Conservation (phyloP, 1,140 invertebrate species). For the Luehdorfia chinensis region DNA sequence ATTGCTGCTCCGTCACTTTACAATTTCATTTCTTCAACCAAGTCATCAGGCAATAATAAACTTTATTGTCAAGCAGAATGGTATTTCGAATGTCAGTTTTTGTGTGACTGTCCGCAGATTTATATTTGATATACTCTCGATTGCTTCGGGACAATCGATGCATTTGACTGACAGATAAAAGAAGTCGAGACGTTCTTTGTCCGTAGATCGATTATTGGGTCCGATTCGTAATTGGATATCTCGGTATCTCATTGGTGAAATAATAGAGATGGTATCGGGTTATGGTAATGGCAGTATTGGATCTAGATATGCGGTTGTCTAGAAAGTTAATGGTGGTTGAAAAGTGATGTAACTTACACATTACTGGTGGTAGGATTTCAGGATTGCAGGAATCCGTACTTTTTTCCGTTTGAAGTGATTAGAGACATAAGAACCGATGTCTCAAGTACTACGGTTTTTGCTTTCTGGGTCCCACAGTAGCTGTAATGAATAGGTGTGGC, state of each 20-base stretch:
- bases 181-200: constrained; percentile 60
- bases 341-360: constrained; percentile 1
- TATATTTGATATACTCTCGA: constrained; percentile 29
- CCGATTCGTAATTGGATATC: constrained; percentile 51
- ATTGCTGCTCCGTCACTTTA: constrained; percentile 23
- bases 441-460: too few relatives aligned
- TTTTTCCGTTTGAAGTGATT: too few relatives aligned
- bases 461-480: too few relatives aligned
- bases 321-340: constrained; percentile 7
- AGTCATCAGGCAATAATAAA: not conserved
- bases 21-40: not conserved
- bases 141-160: constrained; percentile 53
- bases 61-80: constrained; percentile 8
- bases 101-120: constrained; percentile 10
- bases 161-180: constrained; percentile 67
- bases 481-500: too few relatives aligned
- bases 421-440: too few relatives aligned
- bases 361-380: too few relatives aligned
- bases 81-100: not conserved
- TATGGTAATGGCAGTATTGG: constrained; percentile 12
- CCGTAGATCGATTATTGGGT: constrained; percentile 55
- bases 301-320: constrained; percentile 10
- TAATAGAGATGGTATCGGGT: constrained; percentile 32
- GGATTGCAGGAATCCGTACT: too few relatives aligned
- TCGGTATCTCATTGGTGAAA: constrained; percentile 35